Percentiles rank a stretch among this genome's conserved stretches.
phyloP scores from a whole-genome alignment of 2,888 invertebrate genomes.

The Therioaphis trifolii region DNA sequence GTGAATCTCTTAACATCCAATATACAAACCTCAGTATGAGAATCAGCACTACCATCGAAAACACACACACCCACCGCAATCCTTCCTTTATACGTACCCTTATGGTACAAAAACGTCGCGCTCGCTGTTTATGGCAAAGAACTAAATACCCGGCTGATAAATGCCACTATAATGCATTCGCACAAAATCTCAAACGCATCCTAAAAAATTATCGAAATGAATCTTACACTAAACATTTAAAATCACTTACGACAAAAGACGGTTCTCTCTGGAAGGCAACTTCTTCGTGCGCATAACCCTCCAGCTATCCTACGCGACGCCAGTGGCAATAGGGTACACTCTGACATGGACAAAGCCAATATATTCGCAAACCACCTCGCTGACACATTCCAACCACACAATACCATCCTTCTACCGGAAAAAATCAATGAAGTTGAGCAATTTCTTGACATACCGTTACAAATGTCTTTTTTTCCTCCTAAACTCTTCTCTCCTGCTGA shows the following conservation, averaged over 20 bases:
- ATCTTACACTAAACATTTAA: neutral
- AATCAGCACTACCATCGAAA: neutral
- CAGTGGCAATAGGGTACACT: neutral
- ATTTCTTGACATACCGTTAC: neutral
- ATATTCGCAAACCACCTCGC: neutral
- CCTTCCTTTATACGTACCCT: no score
- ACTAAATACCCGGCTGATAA: no score
- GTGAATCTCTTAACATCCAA: constrained; percentile 12
- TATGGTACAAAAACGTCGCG: neutral
- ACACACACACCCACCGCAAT: no score
- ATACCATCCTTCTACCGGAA: no score
- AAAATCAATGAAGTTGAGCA: no score
- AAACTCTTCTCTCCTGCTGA: neutral
- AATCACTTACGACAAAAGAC: neutral
- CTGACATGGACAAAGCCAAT: no score
- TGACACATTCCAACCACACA: neutral
- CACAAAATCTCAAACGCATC: neutral
- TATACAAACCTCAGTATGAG: constrained; percentile 25
- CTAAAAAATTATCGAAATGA: neutral
- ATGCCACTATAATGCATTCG: no score
- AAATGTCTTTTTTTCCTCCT: neutral
- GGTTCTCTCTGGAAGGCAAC: no score
- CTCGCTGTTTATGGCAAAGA: no score
- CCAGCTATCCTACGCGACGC: neutral
- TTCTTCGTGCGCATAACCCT: neutral